Percentiles rank a stretch among this genome's conserved stretches.
These are phyloP conservation scores for Amorpha juglandis DNA, from an alignment of 2,888 invertebrate genomes.

Conservation along the genomic window DNA sequence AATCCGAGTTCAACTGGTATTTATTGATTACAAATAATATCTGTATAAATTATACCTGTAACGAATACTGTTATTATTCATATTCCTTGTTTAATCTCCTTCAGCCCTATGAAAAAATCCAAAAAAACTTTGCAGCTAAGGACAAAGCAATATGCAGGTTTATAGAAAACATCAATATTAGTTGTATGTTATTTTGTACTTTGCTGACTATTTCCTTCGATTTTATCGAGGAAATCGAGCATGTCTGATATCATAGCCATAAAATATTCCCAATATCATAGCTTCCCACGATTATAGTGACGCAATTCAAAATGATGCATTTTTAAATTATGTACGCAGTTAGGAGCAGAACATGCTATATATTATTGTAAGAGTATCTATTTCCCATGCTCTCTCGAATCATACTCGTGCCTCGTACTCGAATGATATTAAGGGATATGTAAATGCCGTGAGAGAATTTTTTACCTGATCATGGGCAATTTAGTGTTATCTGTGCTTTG, in stretches of 20 bases:
- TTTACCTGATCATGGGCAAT: background rate
- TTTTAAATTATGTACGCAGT: constrained; percentile 8
- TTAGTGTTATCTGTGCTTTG: background rate
- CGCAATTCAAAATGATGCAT: constrained; percentile 8
- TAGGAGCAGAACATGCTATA: background rate
- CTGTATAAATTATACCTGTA: too few relatives aligned
- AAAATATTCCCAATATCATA: background rate
- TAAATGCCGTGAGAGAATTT: background rate
- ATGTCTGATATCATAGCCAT: background rate
- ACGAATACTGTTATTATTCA: too few relatives aligned
- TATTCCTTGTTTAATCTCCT: too few relatives aligned
- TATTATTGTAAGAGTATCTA: background rate
- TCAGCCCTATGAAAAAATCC: too few relatives aligned
- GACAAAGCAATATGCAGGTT: too few relatives aligned
- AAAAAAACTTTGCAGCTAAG: too few relatives aligned
- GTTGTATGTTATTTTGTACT: too few relatives aligned
- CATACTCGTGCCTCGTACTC: background rate
- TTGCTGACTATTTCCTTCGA: too few relatives aligned
- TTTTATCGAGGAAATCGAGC: too few relatives aligned
- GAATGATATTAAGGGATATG: background rate
- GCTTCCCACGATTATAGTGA: constrained; percentile 13
- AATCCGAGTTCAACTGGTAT: too few relatives aligned
- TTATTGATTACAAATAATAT: too few relatives aligned
- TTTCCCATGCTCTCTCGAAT: background rate
- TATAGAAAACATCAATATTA: too few relatives aligned